Conservation (phyloP, 2,797 vertebrate genomes). For the Vireo griseus region DNA sequence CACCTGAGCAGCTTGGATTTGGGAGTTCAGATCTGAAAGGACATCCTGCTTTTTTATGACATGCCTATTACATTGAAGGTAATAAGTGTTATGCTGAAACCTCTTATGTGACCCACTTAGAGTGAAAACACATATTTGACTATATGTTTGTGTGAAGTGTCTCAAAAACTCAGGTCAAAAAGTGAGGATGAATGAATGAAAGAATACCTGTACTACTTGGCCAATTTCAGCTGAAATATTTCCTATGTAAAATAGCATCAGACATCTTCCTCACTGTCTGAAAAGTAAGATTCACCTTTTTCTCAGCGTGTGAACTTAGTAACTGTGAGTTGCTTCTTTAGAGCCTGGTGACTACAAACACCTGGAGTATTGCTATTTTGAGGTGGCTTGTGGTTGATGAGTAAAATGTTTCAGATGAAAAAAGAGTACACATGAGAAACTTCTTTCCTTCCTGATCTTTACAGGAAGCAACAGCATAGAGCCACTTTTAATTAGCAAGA, state of each 20-base stretch:
- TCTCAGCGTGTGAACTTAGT: neutral
- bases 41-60: neutral
- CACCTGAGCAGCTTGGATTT: neutral
- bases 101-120: neutral
- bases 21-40: neutral
- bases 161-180: neutral
- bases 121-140: neutral
- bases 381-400: neutral
- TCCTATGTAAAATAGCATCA: neutral
- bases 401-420: neutral
- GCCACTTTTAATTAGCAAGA: neutral
- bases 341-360: neutral
- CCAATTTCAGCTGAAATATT: neutral
- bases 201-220: neutral
- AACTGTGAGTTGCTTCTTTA: neutral
- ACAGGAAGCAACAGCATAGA: neutral
- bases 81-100: neutral
- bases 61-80: neutral
- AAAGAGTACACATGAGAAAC: neutral
- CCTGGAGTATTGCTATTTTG: neutral
- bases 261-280: neutral
- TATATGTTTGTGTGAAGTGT: neutral
- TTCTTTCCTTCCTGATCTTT: neutral
- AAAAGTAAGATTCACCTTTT: neutral
- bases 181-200: neutral